phyloP scores from a whole-genome alignment of 2,888 invertebrate species.

The Junonia oenone region DNA sequence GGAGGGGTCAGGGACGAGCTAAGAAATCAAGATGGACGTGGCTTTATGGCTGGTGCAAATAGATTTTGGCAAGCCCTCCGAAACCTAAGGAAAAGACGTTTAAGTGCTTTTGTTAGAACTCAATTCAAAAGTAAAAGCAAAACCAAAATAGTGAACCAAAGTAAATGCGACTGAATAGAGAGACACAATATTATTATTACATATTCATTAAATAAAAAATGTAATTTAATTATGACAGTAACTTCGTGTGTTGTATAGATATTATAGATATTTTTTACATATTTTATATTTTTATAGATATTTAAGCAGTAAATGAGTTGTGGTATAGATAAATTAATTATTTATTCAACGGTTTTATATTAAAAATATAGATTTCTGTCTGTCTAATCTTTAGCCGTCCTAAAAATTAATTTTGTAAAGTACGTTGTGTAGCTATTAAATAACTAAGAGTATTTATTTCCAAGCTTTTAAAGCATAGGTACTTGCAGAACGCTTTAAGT shows the following conservation, averaged over 20 bases:
- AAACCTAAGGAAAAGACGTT: background rate
- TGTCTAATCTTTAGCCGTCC: background rate
- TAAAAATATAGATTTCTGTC: background rate
- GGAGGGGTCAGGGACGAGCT: background rate
- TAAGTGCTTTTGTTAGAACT: background rate
- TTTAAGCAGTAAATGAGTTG: background rate
- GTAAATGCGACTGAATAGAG: background rate
- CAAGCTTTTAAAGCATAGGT: background rate
- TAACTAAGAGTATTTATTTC: background rate
- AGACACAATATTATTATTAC: background rate
- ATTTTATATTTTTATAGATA: background rate
- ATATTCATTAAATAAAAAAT: background rate
- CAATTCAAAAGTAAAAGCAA: background rate
- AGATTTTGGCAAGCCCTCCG: background rate
- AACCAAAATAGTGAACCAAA: background rate
- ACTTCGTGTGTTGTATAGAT: no score
- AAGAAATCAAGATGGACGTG: constrained; percentile 2
- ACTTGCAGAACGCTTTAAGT: background rate
- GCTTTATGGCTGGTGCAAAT: constrained; percentile 14
- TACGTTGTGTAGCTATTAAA: background rate
- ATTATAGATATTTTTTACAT: background rate
- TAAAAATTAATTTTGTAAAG: background rate
- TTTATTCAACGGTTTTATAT: background rate
- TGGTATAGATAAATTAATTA: background rate
- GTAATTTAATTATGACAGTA: background rate